These are phyloP conservation scores for Aplidium turbinatum DNA, from an alignment of 23 tunicate species.

Conservation along the genomic window DNA sequence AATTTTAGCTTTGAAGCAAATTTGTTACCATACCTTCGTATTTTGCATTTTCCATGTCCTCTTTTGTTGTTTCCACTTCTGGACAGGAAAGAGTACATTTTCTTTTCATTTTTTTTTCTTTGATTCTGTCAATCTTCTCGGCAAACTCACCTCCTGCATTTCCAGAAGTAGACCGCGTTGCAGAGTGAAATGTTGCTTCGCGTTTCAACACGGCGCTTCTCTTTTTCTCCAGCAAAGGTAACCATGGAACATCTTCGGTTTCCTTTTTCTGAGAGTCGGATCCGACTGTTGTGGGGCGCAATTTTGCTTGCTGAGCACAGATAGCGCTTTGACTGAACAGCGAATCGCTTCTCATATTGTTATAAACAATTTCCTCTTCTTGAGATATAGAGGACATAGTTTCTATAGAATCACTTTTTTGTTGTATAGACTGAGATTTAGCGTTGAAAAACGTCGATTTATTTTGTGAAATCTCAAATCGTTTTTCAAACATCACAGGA, in stretches of 20 bases:
- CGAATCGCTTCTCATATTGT: too few relatives aligned
- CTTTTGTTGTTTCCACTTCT: too few relatives aligned
- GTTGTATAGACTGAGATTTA: too few relatives aligned
- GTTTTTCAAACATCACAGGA: conserved; percentile 39
- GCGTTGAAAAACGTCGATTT: background rate
- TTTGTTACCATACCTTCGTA: too few relatives aligned
- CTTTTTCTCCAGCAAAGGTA: conserved; percentile 48
- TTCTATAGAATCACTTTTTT: too few relatives aligned
- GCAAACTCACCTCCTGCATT: conserved; percentile 33
- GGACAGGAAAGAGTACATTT: background rate
- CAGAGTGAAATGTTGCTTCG: too few relatives aligned
- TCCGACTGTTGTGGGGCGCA: conserved; percentile 26
- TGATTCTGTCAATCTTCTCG: conserved; percentile 25
- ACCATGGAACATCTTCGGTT: conserved; percentile 55
- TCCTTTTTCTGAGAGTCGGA: background rate
- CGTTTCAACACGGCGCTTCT: conserved; percentile 64
- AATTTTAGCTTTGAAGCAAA: too few relatives aligned
- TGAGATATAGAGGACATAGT: too few relatives aligned
- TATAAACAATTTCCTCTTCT: too few relatives aligned
- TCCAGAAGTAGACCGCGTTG: background rate
- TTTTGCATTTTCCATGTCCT: too few relatives aligned
- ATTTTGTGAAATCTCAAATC: too few relatives aligned
- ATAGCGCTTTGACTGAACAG: too few relatives aligned
- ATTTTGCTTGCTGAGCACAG: conserved; percentile 29
- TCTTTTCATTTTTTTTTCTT: conserved; percentile 17